These are phyloP conservation scores for Phainopepla nitens DNA, from an alignment of 2,113 vertebrate genomes.

Conservation along the genomic window DNA sequence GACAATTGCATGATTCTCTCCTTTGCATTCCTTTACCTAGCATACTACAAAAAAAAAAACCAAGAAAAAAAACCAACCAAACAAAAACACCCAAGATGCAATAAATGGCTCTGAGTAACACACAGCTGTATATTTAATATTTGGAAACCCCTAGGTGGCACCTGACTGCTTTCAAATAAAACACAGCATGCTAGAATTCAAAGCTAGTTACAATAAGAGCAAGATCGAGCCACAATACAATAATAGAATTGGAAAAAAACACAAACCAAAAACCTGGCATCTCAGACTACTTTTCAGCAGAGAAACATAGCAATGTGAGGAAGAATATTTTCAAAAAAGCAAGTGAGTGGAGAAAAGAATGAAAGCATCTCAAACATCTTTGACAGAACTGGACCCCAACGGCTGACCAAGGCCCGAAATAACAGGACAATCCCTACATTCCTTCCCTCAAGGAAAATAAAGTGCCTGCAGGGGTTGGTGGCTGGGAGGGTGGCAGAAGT, in stretches of 20 bases:
- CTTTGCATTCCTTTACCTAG: neutral
- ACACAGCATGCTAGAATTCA: neutral
- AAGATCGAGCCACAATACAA: neutral
- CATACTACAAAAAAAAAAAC: neutral
- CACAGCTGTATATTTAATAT: neutral
- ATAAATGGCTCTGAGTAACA: neutral
- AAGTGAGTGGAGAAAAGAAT: neutral
- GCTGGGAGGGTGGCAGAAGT: neutral
- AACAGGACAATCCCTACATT: neutral
- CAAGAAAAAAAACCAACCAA: no score
- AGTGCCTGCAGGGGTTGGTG: neutral
- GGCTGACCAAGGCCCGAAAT: conserved; percentile 7
- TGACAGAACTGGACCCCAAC: neutral
- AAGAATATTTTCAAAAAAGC: neutral
- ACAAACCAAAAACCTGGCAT: neutral
- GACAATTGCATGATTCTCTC: neutral
- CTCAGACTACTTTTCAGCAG: neutral
- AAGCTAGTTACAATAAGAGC: neutral
- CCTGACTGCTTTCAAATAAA: neutral
- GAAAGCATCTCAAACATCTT: conserved; percentile 6
- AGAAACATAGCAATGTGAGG: neutral
- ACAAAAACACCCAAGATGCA: neutral
- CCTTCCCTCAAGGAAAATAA: neutral
- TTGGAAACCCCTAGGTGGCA: neutral
- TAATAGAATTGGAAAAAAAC: neutral